These are phyloP conservation scores for Melanotus villosus DNA, from an alignment of 2,888 invertebrate genomes.

Conservation along the genomic window DNA sequence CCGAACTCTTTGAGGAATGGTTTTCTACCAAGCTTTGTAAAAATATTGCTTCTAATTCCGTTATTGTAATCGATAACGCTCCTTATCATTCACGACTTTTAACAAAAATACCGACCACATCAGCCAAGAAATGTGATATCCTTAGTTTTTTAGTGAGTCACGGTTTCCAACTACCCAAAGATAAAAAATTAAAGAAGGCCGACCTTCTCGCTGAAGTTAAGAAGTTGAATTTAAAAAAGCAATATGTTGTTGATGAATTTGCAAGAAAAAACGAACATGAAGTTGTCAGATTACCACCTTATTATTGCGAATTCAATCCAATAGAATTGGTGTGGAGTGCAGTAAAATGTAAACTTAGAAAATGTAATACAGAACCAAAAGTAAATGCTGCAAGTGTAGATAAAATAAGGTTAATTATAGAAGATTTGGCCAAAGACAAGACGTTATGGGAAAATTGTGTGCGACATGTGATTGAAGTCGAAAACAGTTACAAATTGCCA, in stretches of 20 bases:
- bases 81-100: slow-evolving; percentile 39
- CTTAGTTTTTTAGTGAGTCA: too few species aligned
- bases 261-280: slow-evolving; percentile 17
- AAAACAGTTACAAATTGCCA: too few species aligned
- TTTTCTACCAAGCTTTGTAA: slow-evolving; percentile 38
- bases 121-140: too few species aligned
- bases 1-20: slow-evolving; percentile 46
- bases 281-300: too few species aligned
- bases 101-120: slow-evolving; percentile 22
- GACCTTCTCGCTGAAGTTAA: too few species aligned
- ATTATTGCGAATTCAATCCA: too few species aligned
- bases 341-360: slow-evolving; percentile 27
- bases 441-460: too few species aligned
- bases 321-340: slow-evolving; percentile 43
- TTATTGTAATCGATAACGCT: slow-evolving; percentile 49
- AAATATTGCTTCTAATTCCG: slow-evolving; percentile 32
- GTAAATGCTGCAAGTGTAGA: background rate
- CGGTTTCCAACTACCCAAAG: background rate
- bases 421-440: background rate
- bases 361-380: too few species aligned
- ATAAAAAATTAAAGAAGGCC: background rate
- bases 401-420: slow-evolving; percentile 4
- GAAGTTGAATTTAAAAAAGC: background rate
- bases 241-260: slow-evolving; percentile 21
- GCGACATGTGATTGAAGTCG: too few species aligned